A percentile compares a stretch with the other conserved stretches of the same genome.
phyloP scores from a whole-genome alignment of 2,797 vertebrate genomes.

The Epinephelus coioides region DNA sequence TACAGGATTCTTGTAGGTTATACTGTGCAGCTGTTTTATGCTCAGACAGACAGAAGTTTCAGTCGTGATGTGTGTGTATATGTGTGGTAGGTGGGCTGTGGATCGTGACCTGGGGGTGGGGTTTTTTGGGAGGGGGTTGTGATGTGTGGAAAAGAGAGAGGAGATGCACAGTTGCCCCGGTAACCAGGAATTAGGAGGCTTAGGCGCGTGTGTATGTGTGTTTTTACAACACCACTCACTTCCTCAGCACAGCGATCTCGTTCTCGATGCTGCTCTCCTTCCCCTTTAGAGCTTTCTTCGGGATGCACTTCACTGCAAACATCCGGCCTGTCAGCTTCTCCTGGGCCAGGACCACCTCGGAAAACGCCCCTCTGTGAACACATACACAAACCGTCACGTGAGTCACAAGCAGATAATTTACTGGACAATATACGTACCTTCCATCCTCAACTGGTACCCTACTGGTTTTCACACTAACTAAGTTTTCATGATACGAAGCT shows the following conservation, averaged over 20 bases:
- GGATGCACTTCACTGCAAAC: slow-evolving; percentile 97
- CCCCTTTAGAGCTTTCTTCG: slow-evolving; percentile 97
- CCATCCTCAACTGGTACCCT: background rate
- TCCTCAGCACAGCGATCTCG: slow-evolving; percentile 95
- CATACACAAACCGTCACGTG: background rate
- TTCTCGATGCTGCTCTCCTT: slow-evolving; percentile 99
- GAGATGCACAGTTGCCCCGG: slow-evolving; percentile 69
- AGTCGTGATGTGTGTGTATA: slow-evolving; percentile 23
- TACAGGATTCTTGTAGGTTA: background rate
- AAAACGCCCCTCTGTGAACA: slow-evolving; percentile 92
- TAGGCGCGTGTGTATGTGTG: slow-evolving; percentile 17
- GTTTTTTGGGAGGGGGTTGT: background rate
- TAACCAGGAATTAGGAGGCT: slow-evolving; percentile 67
- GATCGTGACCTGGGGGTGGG: slow-evolving; percentile 67
- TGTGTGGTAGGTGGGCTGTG: slow-evolving; percentile 58
- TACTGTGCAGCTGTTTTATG: slow-evolving; percentile 19
- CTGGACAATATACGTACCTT: background rate
- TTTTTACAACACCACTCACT: slow-evolving; percentile 85
- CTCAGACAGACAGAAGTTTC: slow-evolving; percentile 37
- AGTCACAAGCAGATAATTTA: background rate
- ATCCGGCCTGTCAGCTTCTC: slow-evolving; percentile 92
- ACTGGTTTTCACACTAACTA: background rate
- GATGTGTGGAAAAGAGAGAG: slow-evolving; percentile 34
- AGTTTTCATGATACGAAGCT: background rate
- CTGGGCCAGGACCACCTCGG: slow-evolving; percentile 96